A percentile compares a stretch with the other conserved stretches of the same genome.
Evolutionary conservation across 1,140 invertebrate species (phyloP).

Genomic region (Lerema accius): DNA sequence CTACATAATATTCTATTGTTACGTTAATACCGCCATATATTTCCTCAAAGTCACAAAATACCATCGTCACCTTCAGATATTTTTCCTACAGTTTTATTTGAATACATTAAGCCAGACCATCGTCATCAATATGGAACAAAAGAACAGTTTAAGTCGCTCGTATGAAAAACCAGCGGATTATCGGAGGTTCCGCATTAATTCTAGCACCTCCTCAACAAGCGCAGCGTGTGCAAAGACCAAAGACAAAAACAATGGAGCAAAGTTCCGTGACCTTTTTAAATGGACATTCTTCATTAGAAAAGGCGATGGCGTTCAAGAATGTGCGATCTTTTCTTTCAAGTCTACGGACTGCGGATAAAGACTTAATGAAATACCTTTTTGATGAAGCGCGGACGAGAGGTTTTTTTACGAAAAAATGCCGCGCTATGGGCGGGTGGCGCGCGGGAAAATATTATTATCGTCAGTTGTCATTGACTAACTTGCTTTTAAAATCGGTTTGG

Average conservation of each 20-base stretch:
- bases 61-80: too few species aligned
- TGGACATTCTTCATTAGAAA: slow-evolving; percentile 75
- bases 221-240: slow-evolving; percentile 43
- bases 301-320: slow-evolving; percentile 62
- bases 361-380: slow-evolving; percentile 78
- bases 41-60: too few species aligned
- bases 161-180: slow-evolving; percentile 25
- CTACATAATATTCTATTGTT: too few species aligned
- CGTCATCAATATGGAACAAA: slow-evolving; percentile 17
- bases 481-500: slow-evolving; percentile 21
- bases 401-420: slow-evolving; percentile 47
- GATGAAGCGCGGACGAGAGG: slow-evolving; percentile 54
- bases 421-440: background rate
- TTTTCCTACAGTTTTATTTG: background rate
- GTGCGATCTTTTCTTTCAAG: slow-evolving; percentile 71
- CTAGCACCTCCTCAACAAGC: slow-evolving; percentile 28
- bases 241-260: slow-evolving; percentile 47
- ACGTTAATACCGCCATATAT: too few species aligned
- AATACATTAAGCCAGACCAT: background rate
- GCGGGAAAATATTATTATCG: slow-evolving; percentile 29
- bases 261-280: slow-evolving; percentile 49
- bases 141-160: slow-evolving; percentile 23
- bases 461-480: slow-evolving; percentile 8
- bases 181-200: slow-evolving; percentile 24
- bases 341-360: slow-evolving; percentile 53